These are phyloP conservation scores for Parasteatoda tepidariorum DNA, from an alignment of 1,140 invertebrate species.

Conservation along the genomic window DNA sequence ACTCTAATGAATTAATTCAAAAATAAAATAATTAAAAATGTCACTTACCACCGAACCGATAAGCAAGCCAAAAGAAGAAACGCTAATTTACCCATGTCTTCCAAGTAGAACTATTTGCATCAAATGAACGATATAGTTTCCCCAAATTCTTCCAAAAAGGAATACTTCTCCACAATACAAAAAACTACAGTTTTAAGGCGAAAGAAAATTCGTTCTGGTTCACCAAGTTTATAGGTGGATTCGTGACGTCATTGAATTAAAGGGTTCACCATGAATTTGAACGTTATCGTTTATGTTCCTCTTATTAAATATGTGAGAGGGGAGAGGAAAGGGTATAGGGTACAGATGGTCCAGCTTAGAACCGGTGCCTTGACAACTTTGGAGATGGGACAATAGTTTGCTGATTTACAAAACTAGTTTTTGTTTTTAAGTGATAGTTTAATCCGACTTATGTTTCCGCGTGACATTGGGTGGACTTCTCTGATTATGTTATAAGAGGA, in stretches of 20 bases:
- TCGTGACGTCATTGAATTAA: conserved; percentile 28
- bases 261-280: background rate
- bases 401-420: no score
- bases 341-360: no score
- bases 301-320: no score
- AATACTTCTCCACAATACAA: conserved; percentile 10
- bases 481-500: no score
- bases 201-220: conserved; percentile 39
- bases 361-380: no score
- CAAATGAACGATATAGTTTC: background rate
- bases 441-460: no score
- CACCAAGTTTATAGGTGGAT: conserved; percentile 54
- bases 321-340: no score
- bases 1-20: background rate
- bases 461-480: no score
- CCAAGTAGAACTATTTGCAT: background rate
- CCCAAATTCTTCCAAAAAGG: conserved; percentile 6
- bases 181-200: conserved; percentile 44
- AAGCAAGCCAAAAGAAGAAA: conserved; percentile 12
- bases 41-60: conserved; percentile 27
- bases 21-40: background rate
- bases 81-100: conserved; percentile 17
- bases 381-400: no score
- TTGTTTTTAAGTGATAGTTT: no score
- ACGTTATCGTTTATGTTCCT: no score